Evolutionary conservation across 2,888 invertebrate genomes (phyloP), one percentile per base, ranked within the genome.

Genomic region (Drosophila subsilvestris): DNA sequence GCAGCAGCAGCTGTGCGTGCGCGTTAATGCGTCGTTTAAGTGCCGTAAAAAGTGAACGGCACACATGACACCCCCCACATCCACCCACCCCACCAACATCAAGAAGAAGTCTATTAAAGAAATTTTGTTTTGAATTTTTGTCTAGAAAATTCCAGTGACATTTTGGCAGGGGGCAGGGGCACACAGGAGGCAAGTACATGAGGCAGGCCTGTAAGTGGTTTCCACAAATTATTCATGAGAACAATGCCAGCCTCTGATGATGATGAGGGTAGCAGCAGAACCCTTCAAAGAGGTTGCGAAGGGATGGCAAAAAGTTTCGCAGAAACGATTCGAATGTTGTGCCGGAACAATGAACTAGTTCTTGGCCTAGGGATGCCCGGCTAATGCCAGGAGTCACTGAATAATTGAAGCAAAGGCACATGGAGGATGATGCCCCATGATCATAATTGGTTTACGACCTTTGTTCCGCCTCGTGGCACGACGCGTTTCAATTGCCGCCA

Each of bases 11-110:
- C 86, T 86, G 89, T 86, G 86, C 78, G 80, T 65, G 74, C 89
- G 86, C 86, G 89, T 89, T 86, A 86, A 86, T 86, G 86, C 89
- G 89, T 89, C 88, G 80, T 76, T 86, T 88, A 86, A 86, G 87
- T 86, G 83, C 83, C 85, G 89, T 88, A 89, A 89, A 86, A 89
- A 75, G 87, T 84, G 88, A 81, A 79, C 67, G 76, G 68, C 80
- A 83, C 74, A 70, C 78, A 70, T 72, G 72, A 57, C 74, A 61
- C 42, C 37, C 55, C 63, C 45, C 48, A n/a, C 47, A 55, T 8
- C 45, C 2, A 20, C n/a, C 48, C 9, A 47, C 59, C 14, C 43
- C 27, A 10, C 22, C 32, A 47, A 43, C 78, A 44, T 22, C 45
- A 51, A 57, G 57, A 57, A 44, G 48, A 53, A 72, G 88, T 84